phyloP scores from a whole-genome alignment of 2,888 invertebrate species.

The Pristionchus maxplancki region DNA sequence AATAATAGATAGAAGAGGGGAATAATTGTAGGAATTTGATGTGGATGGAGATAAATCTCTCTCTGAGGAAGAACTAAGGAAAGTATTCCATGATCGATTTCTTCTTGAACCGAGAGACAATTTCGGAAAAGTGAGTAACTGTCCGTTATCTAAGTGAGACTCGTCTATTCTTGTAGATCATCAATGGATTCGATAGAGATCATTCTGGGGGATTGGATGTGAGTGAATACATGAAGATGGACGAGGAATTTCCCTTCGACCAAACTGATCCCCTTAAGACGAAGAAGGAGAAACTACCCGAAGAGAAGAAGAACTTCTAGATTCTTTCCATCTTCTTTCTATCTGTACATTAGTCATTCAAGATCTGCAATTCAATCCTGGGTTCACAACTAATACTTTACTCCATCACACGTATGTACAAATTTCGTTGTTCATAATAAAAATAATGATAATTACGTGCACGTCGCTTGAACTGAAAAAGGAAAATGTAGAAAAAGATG shows the following conservation, averaged over 20 bases:
- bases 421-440: background rate
- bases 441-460: slow-evolving; percentile 6
- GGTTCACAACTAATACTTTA: slow-evolving; percentile 20
- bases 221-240: slow-evolving; percentile 48
- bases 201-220: slow-evolving; percentile 43
- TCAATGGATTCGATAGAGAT: slow-evolving; percentile 45
- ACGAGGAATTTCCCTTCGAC: slow-evolving; percentile 47
- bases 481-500: background rate
- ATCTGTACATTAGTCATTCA: slow-evolving; percentile 35
- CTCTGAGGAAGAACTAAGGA: slow-evolving; percentile 36
- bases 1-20: background rate
- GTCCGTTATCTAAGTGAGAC: background rate
- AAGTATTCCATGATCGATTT: slow-evolving; percentile 28
- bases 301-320: slow-evolving; percentile 16
- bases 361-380: slow-evolving; percentile 35
- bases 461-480: slow-evolving; percentile 16
- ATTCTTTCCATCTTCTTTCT: background rate
- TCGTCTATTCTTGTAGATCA: background rate
- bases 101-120: slow-evolving; percentile 45
- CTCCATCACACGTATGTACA: slow-evolving; percentile 37
- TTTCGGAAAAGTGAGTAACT: slow-evolving; percentile 21
- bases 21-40: slow-evolving; percentile 41
- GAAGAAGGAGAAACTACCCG: slow-evolving; percentile 32
- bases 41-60: slow-evolving; percentile 34
- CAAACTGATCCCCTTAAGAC: slow-evolving; percentile 38